A percentile compares a stretch with the other conserved stretches of the same genome.
phyloP scores from a whole-genome alignment of 53 echinoderm and acorn worm genomes.

The Temnopleurus reevesii region DNA sequence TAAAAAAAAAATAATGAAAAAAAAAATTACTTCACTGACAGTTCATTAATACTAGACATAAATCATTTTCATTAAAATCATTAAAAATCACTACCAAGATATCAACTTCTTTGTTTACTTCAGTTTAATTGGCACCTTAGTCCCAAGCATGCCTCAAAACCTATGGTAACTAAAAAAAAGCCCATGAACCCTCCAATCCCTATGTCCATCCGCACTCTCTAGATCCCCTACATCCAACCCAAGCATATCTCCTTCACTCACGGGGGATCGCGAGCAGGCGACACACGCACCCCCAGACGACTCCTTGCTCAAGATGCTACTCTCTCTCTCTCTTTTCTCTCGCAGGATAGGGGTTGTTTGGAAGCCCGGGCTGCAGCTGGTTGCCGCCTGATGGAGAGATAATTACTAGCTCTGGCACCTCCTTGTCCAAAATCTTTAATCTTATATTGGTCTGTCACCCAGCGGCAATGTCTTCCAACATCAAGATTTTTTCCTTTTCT shows the following conservation, averaged over 20 bases:
- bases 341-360: constrained; percentile 48
- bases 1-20: no score
- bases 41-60: no score
- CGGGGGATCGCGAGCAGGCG: constrained; percentile 41
- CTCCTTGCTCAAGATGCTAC: neutral
- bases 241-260: constrained; percentile 33
- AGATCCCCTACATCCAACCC: neutral
- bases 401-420: constrained; percentile 52
- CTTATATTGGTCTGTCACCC: constrained; percentile 49
- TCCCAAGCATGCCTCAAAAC: neutral
- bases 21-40: no score
- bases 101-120: neutral
- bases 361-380: constrained; percentile 47
- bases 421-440: constrained; percentile 49
- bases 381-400: constrained; percentile 50
- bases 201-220: neutral
- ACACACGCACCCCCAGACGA: constrained; percentile 15
- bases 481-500: constrained; percentile 40
- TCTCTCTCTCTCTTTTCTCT: constrained; percentile 25
- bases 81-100: no score
- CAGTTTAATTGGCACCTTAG: neutral
- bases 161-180: neutral
- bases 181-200: neutral
- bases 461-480: constrained; percentile 43
- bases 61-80: no score